Evolutionary conservation across 1,140 invertebrate genomes (phyloP).

Genomic region (Hyphantria cunea): DNA sequence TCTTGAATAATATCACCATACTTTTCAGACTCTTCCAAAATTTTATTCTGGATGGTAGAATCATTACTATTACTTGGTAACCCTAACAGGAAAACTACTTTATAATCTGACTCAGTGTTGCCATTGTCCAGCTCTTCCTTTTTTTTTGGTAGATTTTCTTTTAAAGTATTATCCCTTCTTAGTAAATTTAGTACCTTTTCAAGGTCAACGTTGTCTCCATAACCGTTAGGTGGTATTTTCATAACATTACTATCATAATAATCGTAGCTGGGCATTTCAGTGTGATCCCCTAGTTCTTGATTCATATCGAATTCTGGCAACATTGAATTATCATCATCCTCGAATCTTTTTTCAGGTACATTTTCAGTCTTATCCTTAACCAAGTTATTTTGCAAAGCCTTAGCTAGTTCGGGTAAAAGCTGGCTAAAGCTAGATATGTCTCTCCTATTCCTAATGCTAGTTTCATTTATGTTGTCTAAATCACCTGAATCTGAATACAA

Average conservation of each 20-base stretch:
- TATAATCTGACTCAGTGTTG: conserved; percentile 52
- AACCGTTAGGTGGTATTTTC: conserved; percentile 74
- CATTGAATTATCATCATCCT: conserved; percentile 52
- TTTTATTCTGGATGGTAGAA: conserved; percentile 78
- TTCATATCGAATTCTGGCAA: conserved; percentile 74
- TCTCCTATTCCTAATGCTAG: conserved; percentile 47
- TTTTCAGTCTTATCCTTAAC: conserved; percentile 45
- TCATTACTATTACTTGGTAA: conserved; percentile 56
- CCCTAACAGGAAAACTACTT: conserved; percentile 67
- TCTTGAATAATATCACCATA: conserved; percentile 95
- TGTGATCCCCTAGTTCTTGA: conserved; percentile 55
- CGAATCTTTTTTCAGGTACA: conserved; percentile 56
- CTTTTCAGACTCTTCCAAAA: conserved; percentile 83
- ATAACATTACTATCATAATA: conserved; percentile 71
- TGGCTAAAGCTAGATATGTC: conserved; percentile 55
- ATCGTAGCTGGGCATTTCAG: conserved; percentile 52
- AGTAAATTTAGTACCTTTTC: conserved; percentile 52
- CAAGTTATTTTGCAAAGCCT: conserved; percentile 56
- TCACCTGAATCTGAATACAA: conserved; percentile 44
- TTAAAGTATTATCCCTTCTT: conserved; percentile 52
- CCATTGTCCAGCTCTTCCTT: conserved; percentile 17
- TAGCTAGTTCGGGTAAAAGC: conserved; percentile 60
- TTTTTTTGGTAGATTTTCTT: conserved; percentile 29
- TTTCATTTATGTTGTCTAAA: conserved; percentile 31
- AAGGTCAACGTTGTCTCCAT: conserved; percentile 59